Percentiles rank a stretch among this genome's conserved stretches.
These are phyloP conservation scores for Columbina picui DNA, from an alignment of 2,113 vertebrate genomes.

Conservation along the genomic window DNA sequence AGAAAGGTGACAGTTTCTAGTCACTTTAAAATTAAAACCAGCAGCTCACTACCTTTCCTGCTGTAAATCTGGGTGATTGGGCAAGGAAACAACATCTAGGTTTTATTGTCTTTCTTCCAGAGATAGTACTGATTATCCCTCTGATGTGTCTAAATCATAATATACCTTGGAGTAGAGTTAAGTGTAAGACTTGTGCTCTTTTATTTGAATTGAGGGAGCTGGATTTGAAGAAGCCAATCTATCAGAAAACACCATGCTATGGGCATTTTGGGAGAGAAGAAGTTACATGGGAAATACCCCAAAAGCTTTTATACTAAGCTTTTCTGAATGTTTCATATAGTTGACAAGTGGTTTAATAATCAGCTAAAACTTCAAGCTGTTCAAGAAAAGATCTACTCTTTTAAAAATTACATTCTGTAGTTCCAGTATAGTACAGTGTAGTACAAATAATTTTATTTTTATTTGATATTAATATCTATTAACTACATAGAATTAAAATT, in stretches of 20 bases:
- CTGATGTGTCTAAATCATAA: neutral
- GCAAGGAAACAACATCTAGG: neutral
- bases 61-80: neutral
- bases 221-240: slow-evolving; percentile 87
- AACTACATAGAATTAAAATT: no score
- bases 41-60: neutral
- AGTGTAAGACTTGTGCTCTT: neutral
- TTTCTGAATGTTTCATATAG: neutral
- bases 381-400: neutral
- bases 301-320: slow-evolving; percentile 85
- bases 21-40: neutral
- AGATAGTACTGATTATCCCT: neutral
- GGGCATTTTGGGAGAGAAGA: slow-evolving; percentile 87
- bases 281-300: slow-evolving; percentile 87
- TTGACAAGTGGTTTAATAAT: neutral
- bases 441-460: no score
- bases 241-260: slow-evolving; percentile 85
- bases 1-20: neutral
- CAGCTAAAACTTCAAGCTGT: neutral
- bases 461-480: neutral
- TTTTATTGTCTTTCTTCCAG: neutral
- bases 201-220: slow-evolving; percentile 80
- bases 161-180: neutral
- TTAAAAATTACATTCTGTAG: neutral
- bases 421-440: no score